Conservation (phyloP, 2,797 vertebrate species). For the Pangasius krempfi region DNA sequence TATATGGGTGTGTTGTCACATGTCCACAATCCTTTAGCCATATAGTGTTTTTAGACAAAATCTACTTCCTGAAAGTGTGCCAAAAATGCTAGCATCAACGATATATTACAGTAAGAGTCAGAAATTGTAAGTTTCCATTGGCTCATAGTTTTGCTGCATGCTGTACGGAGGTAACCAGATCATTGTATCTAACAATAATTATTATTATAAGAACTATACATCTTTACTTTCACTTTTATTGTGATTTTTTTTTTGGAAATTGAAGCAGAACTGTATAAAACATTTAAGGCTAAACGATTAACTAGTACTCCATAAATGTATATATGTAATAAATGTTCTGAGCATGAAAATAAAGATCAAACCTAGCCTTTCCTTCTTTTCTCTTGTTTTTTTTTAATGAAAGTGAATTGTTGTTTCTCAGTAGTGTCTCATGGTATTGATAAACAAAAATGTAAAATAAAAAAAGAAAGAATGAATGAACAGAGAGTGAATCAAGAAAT, state of each 20-base stretch:
- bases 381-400: not conserved
- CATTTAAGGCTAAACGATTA: not conserved
- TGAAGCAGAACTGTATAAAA: not conserved
- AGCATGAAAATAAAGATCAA: not conserved
- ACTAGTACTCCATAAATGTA: not conserved
- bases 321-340: not conserved
- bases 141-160: too few relatives aligned
- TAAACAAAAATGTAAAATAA: not conserved
- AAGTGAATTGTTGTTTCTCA: not conserved
- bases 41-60: not conserved
- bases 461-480: too few relatives aligned
- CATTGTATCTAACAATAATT: not conserved
- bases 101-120: not conserved
- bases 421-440: not conserved
- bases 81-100: not conserved
- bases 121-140: not conserved
- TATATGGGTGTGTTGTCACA: not conserved
- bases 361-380: not conserved
- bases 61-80: not conserved
- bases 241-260: not conserved
- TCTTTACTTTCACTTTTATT: not conserved
- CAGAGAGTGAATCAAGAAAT: too few relatives aligned
- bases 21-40: not conserved
- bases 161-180: not conserved
- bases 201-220: not conserved